Evolutionary conservation across 2,113 vertebrate genomes (phyloP), one percentile per base, ranked within the genome.

Genomic region (Actenoides lindsayi): DNA sequence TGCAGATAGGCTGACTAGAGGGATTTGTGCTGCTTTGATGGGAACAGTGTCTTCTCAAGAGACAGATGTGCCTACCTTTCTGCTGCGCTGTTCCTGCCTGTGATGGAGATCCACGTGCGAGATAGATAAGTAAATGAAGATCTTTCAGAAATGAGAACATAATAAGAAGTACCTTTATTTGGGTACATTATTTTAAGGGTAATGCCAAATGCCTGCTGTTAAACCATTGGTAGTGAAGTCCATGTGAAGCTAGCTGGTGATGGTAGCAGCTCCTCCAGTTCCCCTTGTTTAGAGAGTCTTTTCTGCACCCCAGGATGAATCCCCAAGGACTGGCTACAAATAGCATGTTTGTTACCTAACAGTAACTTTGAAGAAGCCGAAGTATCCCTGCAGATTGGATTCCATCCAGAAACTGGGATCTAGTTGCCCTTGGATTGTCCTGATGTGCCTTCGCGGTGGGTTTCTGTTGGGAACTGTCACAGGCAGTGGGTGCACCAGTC

Each of bases 361-460:
- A 33, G 2, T 54, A 69, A 23, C 39, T 81, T 53, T 13, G 64
- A n/a, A 56, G 81, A 78, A 80, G 39, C 39, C 48, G 85, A 82
- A 57, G 35, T 80, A 24, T 24, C 28, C 1, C 2, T 63, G 50
- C 41, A 81, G 68, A 8, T 35, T 50, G 35, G 42, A 56, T 77
- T 81, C 80, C 42, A 62, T 39, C 14, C 5, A 2, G 67, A 53
- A 83, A 23, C 20, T 48, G 19, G 5, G 46, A 28, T 54, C 21
- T 64, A 39, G 24, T 50, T 89, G 76, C 35, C 39, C 62, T 42
- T 12, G 39, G 37, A 21, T 11, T 23, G 21, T 51, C 48, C 31
- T 10, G 12, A 7, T 0, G 0, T 68, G 74, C 44, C 35, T 25
- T 60, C 19, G 0, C 4, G 7, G 27, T 46, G 53, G 68, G 54